Evolutionary conservation across 2,888 invertebrate genomes (phyloP).

Genomic region (Drosophila kambysellisi): DNA sequence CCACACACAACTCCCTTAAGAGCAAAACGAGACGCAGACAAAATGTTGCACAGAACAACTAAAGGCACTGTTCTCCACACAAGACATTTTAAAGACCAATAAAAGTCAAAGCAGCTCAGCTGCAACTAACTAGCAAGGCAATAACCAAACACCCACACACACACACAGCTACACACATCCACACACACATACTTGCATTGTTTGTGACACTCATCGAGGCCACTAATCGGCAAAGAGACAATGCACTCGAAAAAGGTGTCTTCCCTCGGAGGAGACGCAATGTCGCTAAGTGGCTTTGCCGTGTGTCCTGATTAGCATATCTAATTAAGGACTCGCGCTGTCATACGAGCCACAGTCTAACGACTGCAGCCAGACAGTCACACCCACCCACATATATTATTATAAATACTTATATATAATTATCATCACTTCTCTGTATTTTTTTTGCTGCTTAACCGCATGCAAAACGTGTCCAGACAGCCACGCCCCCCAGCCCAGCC

Average conservation of each 20-base stretch:
- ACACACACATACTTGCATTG: background rate
- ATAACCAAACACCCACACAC: conserved; percentile 34
- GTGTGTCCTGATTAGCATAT: conserved; percentile 78
- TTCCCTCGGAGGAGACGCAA: conserved; percentile 64
- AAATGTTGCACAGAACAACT: conserved; percentile 19
- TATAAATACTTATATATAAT: conserved; percentile 14
- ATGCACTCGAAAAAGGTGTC: conserved; percentile 63
- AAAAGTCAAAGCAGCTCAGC: conserved; percentile 65
- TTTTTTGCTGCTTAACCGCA: conserved; percentile 55
- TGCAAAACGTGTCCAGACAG: conserved; percentile 47
- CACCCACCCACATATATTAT: conserved; percentile 9
- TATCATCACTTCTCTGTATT: conserved; percentile 1
- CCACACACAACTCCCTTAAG: background rate
- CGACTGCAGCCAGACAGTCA: conserved; percentile 67
- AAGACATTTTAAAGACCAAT: conserved; percentile 73
- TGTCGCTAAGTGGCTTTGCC: conserved; percentile 64
- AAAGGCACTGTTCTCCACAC: conserved; percentile 61
- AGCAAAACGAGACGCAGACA: conserved; percentile 25
- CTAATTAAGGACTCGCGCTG: conserved; percentile 70
- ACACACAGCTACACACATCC: background rate
- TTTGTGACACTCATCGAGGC: conserved; percentile 29
- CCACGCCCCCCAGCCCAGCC: conserved; percentile 42
- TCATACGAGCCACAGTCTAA: conserved; percentile 73
- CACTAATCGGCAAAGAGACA: conserved; percentile 42
- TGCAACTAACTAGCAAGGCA: conserved; percentile 56